Percentiles rank a stretch among this genome's conserved stretches.
Conservation (phyloP, 92 coral and sea anemone species). For the Heliopora coerulea region DNA sequence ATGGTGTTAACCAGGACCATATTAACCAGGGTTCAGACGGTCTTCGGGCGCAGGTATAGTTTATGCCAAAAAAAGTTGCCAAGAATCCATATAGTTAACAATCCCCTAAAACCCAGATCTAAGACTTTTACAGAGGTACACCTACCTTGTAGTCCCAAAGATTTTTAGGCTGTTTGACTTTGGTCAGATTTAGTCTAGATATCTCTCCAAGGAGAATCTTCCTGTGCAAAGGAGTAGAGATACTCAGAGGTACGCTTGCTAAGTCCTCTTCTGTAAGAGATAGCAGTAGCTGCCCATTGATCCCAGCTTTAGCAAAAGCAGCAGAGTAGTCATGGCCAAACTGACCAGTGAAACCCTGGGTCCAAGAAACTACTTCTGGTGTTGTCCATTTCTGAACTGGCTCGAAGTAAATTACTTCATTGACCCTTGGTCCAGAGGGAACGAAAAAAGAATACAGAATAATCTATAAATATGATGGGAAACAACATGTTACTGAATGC, state of each 20-base stretch:
- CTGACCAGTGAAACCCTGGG: conserved; percentile 68
- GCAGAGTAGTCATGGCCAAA: conserved; percentile 59
- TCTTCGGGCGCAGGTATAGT: too few relatives aligned
- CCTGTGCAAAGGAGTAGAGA: conserved; percentile 60
- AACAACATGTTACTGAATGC: not conserved
- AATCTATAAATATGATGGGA: not conserved
- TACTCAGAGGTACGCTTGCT: conserved; percentile 52
- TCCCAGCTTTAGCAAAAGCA: conserved; percentile 58
- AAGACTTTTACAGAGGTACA: too few relatives aligned
- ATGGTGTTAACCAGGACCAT: too few relatives aligned
- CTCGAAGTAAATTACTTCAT: conserved; percentile 54
- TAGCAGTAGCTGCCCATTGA: conserved; percentile 72
- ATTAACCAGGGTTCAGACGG: too few relatives aligned
- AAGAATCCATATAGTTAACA: too few relatives aligned
- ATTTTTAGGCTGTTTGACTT: conserved; percentile 69
- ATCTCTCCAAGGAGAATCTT: conserved; percentile 65
- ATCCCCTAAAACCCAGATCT: too few relatives aligned
- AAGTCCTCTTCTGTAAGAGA: conserved; percentile 73
- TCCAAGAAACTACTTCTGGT: conserved; percentile 76
- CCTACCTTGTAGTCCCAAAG: conserved; percentile 94
- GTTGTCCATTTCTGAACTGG: conserved; percentile 27
- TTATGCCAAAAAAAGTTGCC: too few relatives aligned
- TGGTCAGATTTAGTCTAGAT: conserved; percentile 57
- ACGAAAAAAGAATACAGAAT: conserved; percentile 3
- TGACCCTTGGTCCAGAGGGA: conserved; percentile 64